Evolutionary conservation across 2,797 vertebrate species (phyloP), one percentile per base, ranked within the genome.

Genomic region (Kryptolebias ocellatus): DNA sequence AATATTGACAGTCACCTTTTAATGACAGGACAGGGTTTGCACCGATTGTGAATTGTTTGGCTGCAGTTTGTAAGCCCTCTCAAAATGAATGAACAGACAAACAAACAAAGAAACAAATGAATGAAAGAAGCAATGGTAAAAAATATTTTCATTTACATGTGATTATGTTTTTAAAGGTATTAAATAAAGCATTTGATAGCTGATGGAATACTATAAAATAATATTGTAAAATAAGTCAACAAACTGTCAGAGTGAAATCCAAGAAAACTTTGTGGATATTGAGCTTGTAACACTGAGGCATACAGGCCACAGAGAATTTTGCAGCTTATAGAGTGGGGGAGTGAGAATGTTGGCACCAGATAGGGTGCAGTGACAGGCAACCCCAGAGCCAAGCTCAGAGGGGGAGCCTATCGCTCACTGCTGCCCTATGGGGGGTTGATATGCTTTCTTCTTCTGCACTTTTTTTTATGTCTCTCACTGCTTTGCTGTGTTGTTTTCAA

Each of bases 311-410:
- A 72, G 67, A 75, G 69, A 79, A 61, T 70, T 80, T 79, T 84
- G 74, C 74, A 85, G 84, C 79, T 80, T 78, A 66, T 70, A 64
- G 67, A 74, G 81, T 53, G 75, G 64, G 76, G 78, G 69, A 64
- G 54, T 51, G 66, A 73, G 65, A 58, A 60, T 82, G 79, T 68
- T 85, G 79, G 67, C 72, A 64, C 46, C 68, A 83, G 81, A 82
- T 83, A 85, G 75, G 74, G 76, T 69, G 68, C 81, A 63, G 55
- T 83, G 86, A 87, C 74, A 86, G 60, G 50, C 77, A 81, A 76
- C 76, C 74, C 76, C 59, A 78, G 58, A 84, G 78, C 75, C 55
- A 52, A 15, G 42, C 83, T 79, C 79, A 63, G 75, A 76, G 78
- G 81, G 83, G 79, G 77, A 17, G 34, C 57, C 73, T 65, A 74